These are phyloP conservation scores for Rhombomys opimus DNA, from an alignment of 2,113 vertebrate species.

Conservation along the genomic window DNA sequence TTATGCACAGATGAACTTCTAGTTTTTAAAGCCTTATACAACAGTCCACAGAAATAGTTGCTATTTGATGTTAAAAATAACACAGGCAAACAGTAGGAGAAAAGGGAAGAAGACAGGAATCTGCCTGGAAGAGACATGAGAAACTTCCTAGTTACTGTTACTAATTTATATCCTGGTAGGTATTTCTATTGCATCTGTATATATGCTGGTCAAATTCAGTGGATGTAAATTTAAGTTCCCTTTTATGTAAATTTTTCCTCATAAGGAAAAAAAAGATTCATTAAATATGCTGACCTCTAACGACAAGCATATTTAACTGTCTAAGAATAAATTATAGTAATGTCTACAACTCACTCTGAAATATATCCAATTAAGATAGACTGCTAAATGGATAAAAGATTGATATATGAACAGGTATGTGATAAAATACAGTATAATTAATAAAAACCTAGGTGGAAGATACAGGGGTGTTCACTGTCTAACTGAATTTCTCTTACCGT, in stretches of 20 bases:
- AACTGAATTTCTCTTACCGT: not conserved
- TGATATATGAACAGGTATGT: not conserved
- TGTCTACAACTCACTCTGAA: conserved; percentile 32
- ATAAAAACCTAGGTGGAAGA: not conserved
- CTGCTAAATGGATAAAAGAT: not conserved
- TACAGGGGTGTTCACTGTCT: not conserved
- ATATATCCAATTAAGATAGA: conserved; percentile 44
- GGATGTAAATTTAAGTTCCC: conserved; percentile 17
- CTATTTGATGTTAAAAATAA: conserved; percentile 34
- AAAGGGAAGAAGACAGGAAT: not conserved
- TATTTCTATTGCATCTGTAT: not conserved
- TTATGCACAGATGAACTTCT: conserved; percentile 15
- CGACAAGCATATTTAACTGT: not conserved
- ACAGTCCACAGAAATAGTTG: not conserved
- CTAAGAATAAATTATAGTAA: conserved; percentile 34
- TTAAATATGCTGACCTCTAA: conserved; percentile 32
- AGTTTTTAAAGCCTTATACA: conserved; percentile 6
- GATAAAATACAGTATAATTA: not conserved
- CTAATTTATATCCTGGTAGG: not conserved
- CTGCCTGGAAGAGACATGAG: not conserved
- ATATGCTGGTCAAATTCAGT: not conserved
- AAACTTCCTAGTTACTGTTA: not conserved
- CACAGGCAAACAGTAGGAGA: not conserved
- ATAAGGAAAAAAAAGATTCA: conserved; percentile 22
- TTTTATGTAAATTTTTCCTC: conserved; percentile 56